Evolutionary conservation across 2,113 vertebrate genomes (phyloP).

Genomic region (Thomomys bottae): DNA sequence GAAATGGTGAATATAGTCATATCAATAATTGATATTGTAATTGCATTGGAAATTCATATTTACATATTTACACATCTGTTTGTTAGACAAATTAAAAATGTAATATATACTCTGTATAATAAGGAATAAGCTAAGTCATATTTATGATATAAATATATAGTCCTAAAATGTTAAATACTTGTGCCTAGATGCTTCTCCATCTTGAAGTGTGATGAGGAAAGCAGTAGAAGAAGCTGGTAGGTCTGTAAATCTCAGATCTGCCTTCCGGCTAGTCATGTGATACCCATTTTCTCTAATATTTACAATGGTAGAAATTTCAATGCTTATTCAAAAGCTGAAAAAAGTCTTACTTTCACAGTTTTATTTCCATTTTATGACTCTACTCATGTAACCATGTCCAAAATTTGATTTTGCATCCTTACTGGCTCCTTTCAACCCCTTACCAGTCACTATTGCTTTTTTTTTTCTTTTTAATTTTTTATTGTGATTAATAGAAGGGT

Average conservation of each 20-base stretch:
- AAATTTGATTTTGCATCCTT: neutral
- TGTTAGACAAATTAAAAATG: too few species aligned
- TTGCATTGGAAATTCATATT: neutral
- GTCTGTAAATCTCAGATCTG: neutral
- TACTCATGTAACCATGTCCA: neutral
- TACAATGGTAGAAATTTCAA: too few species aligned
- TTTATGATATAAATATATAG: neutral
- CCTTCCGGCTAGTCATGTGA: neutral
- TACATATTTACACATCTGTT: neutral
- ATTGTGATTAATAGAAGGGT: too few species aligned
- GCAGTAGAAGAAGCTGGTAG: neutral
- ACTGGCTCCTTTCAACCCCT: neutral
- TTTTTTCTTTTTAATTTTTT: too few species aligned
- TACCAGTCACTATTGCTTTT: neutral
- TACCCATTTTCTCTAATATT: neutral
- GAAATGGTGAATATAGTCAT: neutral
- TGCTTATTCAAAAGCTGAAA: neutral
- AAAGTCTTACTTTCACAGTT: neutral
- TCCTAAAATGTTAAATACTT: neutral
- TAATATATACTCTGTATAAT: too few species aligned
- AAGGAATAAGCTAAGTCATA: neutral
- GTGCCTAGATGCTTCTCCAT: fast-evolving
- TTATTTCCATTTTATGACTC: neutral
- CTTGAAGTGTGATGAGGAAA: neutral
- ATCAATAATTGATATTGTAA: neutral